phyloP scores from a whole-genome alignment of 2,888 invertebrate species.

The Venusia cambrica region DNA sequence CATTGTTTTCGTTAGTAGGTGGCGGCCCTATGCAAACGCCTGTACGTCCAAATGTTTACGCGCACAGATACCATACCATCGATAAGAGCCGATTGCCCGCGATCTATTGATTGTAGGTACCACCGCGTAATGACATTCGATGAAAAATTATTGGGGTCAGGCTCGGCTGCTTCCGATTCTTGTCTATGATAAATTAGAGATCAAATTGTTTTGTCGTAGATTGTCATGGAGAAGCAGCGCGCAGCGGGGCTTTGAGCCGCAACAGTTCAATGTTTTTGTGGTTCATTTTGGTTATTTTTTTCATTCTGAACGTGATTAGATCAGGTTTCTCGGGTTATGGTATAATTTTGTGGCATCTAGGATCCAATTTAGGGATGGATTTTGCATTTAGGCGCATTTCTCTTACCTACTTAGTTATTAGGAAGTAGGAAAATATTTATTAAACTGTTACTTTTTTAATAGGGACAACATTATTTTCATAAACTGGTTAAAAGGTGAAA shows the following conservation, averaged over 20 bases:
- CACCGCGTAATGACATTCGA: slow-evolving; percentile 36
- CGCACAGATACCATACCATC: slow-evolving; percentile 56
- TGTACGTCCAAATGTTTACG: slow-evolving; percentile 65
- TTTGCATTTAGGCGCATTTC: no score
- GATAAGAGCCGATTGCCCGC: slow-evolving; percentile 48
- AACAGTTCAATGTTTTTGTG: neutral
- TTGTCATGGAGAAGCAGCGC: slow-evolving; percentile 2
- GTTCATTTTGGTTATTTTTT: neutral
- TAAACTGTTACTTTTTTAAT: no score
- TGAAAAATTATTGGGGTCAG: slow-evolving; percentile 34
- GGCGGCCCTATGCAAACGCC: slow-evolving; percentile 33
- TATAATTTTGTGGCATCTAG: no score
- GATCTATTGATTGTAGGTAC: slow-evolving; percentile 44
- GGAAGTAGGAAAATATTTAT: no score
- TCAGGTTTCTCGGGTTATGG: no score
- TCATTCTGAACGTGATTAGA: no score
- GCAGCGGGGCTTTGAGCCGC: no score
- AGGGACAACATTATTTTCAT: no score
- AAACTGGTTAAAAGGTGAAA: no score
- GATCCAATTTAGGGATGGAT: no score
- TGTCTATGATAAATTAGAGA: slow-evolving; percentile 19
- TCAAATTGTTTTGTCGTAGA: slow-evolving; percentile 11
- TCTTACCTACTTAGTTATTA: no score
- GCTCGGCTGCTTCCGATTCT: slow-evolving; percentile 15
- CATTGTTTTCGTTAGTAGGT: no score